Conservation (phyloP, 2,797 vertebrate genomes). For the Enteromius radiatus region DNA sequence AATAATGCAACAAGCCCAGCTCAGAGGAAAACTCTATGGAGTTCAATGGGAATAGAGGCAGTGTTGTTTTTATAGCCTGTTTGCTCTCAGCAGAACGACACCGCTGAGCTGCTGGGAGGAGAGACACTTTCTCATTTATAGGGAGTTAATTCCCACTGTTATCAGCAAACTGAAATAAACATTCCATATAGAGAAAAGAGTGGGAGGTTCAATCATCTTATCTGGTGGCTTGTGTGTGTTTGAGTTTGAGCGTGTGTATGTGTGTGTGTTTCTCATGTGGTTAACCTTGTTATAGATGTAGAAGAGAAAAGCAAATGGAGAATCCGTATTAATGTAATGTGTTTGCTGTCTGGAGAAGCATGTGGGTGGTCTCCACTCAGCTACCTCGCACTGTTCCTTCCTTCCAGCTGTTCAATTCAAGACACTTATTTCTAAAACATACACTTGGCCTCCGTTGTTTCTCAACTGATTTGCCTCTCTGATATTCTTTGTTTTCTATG, state of each 20-base stretch:
- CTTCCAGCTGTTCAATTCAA: slow-evolving; percentile 57
- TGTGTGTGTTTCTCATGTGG: slow-evolving; percentile 55
- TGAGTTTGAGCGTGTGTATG: neutral
- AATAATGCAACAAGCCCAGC: slow-evolving; percentile 58
- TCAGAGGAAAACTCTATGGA: slow-evolving; percentile 43
- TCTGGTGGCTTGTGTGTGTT: slow-evolving; percentile 39
- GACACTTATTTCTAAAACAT: slow-evolving; percentile 49
- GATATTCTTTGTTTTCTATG: neutral
- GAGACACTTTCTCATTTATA: slow-evolving; percentile 67
- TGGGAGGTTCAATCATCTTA: slow-evolving; percentile 61
- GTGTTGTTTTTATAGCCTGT: slow-evolving; percentile 69
- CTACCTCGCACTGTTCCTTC: slow-evolving; percentile 37
- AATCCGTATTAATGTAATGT: slow-evolving; percentile 53
- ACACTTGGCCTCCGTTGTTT: slow-evolving; percentile 27
- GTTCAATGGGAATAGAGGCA: slow-evolving; percentile 54
- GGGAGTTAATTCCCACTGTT: slow-evolving; percentile 59
- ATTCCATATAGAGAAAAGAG: slow-evolving; percentile 64
- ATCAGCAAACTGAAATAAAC: slow-evolving; percentile 63
- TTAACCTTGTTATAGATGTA: slow-evolving; percentile 63
- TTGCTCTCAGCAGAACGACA: slow-evolving; percentile 71
- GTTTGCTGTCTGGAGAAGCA: slow-evolving; percentile 49
- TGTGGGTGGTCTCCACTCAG: slow-evolving; percentile 33
- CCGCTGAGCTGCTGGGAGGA: slow-evolving; percentile 66
- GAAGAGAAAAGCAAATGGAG: slow-evolving; percentile 58
- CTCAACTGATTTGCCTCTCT: slow-evolving; percentile 6